A percentile compares a stretch with the other conserved stretches of the same genome.
Conservation (phyloP, 2,888 invertebrate genomes). For the Craniophora ligustri region DNA sequence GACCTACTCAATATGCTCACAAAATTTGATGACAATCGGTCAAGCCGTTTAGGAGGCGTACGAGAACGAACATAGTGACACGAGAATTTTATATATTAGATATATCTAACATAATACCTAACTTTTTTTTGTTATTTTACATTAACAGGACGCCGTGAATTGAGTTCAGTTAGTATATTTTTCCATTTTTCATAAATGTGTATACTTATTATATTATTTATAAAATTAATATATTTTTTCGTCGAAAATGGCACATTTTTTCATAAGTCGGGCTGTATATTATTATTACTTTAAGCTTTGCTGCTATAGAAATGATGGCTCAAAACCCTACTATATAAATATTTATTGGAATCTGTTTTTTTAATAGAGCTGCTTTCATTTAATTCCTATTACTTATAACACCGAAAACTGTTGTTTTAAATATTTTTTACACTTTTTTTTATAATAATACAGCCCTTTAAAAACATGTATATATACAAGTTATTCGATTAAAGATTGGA, state of each 20-base stretch:
- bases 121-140: too few species aligned
- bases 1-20: too few species aligned
- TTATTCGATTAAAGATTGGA: too few species aligned
- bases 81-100: too few species aligned
- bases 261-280: slow-evolving; percentile 41
- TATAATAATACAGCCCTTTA: slow-evolving; percentile 28
- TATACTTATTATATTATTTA: slow-evolving; percentile 41
- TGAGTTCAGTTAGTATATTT: slow-evolving; percentile 35
- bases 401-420: background rate
- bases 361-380: background rate
- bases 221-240: slow-evolving; percentile 45
- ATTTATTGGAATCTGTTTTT: background rate
- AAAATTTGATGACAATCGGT: too few species aligned
- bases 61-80: too few species aligned
- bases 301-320: background rate
- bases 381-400: background rate
- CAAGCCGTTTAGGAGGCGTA: too few species aligned
- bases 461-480: too few species aligned
- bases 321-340: background rate
- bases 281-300: slow-evolving; percentile 10
- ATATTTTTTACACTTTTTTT: background rate
- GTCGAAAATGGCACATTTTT: slow-evolving; percentile 54
- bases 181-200: slow-evolving; percentile 35
- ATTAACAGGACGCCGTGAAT: slow-evolving; percentile 27
- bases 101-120: too few species aligned